Conservation (phyloP, 2,888 invertebrate genomes). For the Odontothrips loti region DNA sequence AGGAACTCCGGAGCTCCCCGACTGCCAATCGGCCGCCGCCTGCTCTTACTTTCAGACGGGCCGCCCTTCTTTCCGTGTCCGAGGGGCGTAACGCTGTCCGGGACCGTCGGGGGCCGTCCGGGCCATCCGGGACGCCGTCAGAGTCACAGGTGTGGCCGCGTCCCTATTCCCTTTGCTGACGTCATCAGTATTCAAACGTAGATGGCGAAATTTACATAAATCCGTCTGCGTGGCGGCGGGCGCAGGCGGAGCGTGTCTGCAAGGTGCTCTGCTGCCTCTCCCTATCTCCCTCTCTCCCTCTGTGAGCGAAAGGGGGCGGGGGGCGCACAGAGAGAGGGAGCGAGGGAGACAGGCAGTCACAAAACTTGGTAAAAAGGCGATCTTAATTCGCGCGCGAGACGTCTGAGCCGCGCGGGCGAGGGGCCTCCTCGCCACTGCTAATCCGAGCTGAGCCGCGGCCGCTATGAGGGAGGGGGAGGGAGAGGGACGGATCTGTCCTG, state of each 20-base stretch:
- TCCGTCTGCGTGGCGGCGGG: not conserved
- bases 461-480: not conserved
- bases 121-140: not conserved
- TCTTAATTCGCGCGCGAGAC: constrained; percentile 24
- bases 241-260: not conserved
- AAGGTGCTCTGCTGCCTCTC: not conserved
- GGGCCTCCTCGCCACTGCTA: not conserved
- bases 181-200: constrained; percentile 23
- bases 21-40: too few species aligned
- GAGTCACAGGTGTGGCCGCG: not conserved
- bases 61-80: too few species aligned
- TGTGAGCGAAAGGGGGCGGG: not conserved
- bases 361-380: constrained; percentile 17
- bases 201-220: constrained; percentile 25
- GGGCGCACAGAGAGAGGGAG: not conserved
- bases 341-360: not conserved
- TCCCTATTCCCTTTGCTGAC: constrained; percentile 13
- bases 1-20: too few species aligned
- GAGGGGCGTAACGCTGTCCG: not conserved
- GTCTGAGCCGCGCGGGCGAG: constrained; percentile 2
- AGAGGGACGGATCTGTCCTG: not conserved
- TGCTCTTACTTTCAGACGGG: too few species aligned
- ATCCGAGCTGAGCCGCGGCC: not conserved
- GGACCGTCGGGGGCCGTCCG: too few species aligned
- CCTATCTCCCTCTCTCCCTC: not conserved